These are phyloP conservation scores for Python bivittatus DNA, from an alignment of 2,113 vertebrate genomes.

Conservation along the genomic window DNA sequence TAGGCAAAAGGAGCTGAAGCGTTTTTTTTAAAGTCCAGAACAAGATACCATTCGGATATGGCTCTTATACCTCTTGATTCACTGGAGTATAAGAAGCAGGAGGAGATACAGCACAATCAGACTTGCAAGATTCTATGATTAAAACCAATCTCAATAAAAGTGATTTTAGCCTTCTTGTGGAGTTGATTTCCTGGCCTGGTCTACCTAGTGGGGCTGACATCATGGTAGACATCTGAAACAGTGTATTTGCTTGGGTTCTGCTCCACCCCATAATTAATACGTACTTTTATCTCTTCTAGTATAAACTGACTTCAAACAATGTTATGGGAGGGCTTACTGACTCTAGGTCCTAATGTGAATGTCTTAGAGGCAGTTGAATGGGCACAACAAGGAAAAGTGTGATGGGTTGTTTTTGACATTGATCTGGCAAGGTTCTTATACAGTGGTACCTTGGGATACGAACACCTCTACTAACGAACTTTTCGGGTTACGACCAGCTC, in stretches of 20 bases:
- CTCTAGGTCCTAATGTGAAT: not conserved
- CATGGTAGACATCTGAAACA: not conserved
- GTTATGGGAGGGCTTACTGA: not conserved
- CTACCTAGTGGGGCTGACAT: not conserved
- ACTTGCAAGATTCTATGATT: not conserved
- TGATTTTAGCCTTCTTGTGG: not conserved
- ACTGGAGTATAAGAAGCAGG: not conserved
- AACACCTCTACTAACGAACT: too few species aligned
- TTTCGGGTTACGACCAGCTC: too few species aligned
- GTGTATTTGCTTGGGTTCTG: not conserved
- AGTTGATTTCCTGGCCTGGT: not conserved
- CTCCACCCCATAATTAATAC: not conserved
- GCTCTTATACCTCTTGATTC: not conserved
- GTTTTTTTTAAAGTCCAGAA: not conserved
- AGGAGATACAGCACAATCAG: not conserved
- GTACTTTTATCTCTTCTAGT: not conserved
- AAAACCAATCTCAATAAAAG: not conserved
- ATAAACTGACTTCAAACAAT: not conserved
- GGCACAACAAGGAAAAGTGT: not conserved
- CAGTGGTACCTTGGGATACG: too few species aligned
- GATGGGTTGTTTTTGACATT: not conserved
- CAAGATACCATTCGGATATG: not conserved
- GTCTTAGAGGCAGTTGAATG: not conserved
- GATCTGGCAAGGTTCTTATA: not conserved
- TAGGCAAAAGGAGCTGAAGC: not conserved